Percentiles rank a stretch among this genome's conserved stretches.
phyloP scores from a whole-genome alignment of 2,113 vertebrate species.

The Boleophthalmus pectinirostris region DNA sequence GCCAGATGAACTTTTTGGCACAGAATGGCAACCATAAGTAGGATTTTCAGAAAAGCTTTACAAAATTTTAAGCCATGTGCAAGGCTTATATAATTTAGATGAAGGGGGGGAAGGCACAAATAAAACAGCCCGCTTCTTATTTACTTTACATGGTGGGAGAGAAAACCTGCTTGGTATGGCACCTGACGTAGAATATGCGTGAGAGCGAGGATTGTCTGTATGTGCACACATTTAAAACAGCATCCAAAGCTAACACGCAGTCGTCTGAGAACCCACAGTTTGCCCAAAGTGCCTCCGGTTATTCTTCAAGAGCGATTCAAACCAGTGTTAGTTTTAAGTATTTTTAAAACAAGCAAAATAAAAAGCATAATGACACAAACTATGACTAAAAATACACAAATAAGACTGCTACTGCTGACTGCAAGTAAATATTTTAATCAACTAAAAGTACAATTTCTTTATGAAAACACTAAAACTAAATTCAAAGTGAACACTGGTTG shows the following conservation, averaged over 20 bases:
- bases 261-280: constrained; percentile 11
- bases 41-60: constrained; percentile 86
- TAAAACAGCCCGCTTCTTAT: constrained; percentile 75
- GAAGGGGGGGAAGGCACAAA: constrained; percentile 59
- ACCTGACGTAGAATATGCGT: constrained; percentile 40
- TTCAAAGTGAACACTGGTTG: too few species aligned
- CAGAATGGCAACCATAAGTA: constrained; percentile 84
- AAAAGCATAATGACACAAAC: too few species aligned
- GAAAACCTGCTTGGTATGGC: constrained; percentile 63
- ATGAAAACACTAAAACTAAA: too few species aligned
- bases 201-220: constrained; percentile 32
- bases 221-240: constrained; percentile 42
- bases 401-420: too few species aligned
- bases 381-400: too few species aligned
- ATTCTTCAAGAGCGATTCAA: not conserved
- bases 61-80: constrained; percentile 87
- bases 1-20: constrained; percentile 88
- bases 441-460: too few species aligned
- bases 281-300: constrained; percentile 4
- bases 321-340: not conserved
- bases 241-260: constrained; percentile 44
- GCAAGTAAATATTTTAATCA: too few species aligned
- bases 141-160: constrained; percentile 68
- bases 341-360: too few species aligned
- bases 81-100: constrained; percentile 85